These are phyloP conservation scores for Hemicrepidius hirtus DNA, from an alignment of 2,888 invertebrate species.

Conservation along the genomic window DNA sequence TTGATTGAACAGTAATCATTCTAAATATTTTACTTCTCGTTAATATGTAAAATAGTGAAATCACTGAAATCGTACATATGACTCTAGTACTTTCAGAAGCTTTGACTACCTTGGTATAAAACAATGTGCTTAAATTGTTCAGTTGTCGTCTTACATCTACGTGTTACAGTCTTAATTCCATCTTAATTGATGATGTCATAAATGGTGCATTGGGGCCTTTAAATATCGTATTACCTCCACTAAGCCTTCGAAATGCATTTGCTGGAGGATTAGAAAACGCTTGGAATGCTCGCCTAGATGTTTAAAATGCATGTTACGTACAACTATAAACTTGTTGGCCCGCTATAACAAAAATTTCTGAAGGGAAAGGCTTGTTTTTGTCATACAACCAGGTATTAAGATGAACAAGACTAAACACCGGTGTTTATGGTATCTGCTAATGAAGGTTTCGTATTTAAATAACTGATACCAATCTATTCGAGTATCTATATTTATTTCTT, in stretches of 20 bases:
- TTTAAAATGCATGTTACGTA: constrained; percentile 33
- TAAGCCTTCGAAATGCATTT: constrained; percentile 31
- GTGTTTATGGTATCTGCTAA: constrained; percentile 19
- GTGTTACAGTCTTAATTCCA: constrained; percentile 7
- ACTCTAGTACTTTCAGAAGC: too few relatives aligned
- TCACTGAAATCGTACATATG: too few relatives aligned
- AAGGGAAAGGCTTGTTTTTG: constrained; percentile 29
- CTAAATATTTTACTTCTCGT: too few relatives aligned
- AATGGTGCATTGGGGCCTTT: constrained; percentile 19
- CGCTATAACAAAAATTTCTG: constrained; percentile 27
- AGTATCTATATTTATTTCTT: too few relatives aligned
- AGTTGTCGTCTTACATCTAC: constrained; percentile 15
- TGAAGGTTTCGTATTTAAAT: constrained; percentile 23
- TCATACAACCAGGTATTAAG: constrained; percentile 8
- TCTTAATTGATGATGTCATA: constrained; percentile 26
- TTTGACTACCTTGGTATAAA: not conserved
- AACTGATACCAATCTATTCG: constrained; percentile 1
- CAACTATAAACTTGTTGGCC: constrained; percentile 31
- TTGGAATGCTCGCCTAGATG: constrained; percentile 25
- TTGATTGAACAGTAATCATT: too few relatives aligned
- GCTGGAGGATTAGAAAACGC: constrained; percentile 26
- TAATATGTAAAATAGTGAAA: too few relatives aligned
- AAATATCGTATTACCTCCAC: constrained; percentile 29
- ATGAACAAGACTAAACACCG: constrained; percentile 14
- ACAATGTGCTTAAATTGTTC: constrained; percentile 9